A percentile compares a stretch with the other conserved stretches of the same genome.
phyloP scores from a whole-genome alignment of 2,113 vertebrate species.

The Charadrius vociferus region DNA sequence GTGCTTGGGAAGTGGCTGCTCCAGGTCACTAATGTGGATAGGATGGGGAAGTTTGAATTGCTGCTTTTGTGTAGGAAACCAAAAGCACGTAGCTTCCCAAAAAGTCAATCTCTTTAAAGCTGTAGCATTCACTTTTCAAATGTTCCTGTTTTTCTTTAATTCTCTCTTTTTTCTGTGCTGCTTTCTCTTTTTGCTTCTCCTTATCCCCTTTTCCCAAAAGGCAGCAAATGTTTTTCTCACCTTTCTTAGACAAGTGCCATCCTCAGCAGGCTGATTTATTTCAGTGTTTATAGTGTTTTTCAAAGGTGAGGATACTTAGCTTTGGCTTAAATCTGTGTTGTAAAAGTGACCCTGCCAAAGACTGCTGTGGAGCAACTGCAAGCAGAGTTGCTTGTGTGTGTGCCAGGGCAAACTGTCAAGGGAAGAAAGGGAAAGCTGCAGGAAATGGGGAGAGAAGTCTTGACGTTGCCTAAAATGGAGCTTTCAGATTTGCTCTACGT shows the following conservation, averaged over 20 bases:
- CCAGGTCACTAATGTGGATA: background rate
- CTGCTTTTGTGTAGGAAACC: background rate
- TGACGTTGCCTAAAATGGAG: background rate
- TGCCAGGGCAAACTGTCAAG: background rate
- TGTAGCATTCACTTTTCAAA: background rate
- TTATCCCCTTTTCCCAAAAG: background rate
- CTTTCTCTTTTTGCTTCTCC: background rate
- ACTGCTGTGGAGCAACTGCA: background rate
- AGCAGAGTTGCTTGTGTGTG: background rate
- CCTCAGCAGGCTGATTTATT: background rate
- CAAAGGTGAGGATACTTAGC: background rate
- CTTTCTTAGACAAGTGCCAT: background rate
- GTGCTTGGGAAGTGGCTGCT: background rate
- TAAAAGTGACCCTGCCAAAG: slow-evolving; percentile 1
- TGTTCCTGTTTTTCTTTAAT: background rate
- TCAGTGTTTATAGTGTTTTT: background rate
- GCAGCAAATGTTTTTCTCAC: background rate
- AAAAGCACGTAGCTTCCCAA: background rate
- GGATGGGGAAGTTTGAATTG: background rate
- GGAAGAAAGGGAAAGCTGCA: background rate
- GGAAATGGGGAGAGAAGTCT: background rate
- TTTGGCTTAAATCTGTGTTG: slow-evolving; percentile 10
- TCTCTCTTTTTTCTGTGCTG: background rate
- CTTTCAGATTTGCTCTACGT: background rate
- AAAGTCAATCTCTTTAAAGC: background rate